Base-by-base conservation (phyloP, 2,113 vertebrate species). In the Scytalopus superciliaris region DNA sequence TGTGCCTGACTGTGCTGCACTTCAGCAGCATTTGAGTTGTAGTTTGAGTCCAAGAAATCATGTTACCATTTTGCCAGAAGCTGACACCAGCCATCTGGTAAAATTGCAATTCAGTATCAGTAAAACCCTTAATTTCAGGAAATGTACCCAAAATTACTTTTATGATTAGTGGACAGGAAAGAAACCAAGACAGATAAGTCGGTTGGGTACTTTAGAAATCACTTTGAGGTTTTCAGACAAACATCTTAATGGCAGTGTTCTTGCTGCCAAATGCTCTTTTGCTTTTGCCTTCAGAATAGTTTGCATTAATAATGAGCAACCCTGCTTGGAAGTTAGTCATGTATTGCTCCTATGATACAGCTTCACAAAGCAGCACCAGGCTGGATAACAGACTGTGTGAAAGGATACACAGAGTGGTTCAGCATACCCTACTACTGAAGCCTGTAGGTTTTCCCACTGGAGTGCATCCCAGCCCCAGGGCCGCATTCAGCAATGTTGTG, bases 251-350 rank as follows among this genome's bases (percentile, higher is more conserved):
- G 62, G 77, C 77, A 69, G 22, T 2, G 2, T 79, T 85, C 53
- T 68, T 76, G 57, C 84, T 95, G 93, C 94, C 96, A 96, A 96
- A 87, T 97, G 91, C 49, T 82, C 40, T 75, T 96, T 95, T 93
- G 83, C 56, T 81, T 94, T 94, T 94, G 62, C 60, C 44, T 82
- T 96, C 47, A 49, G 69, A 95, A 91, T 78, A 89, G 52, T 94
- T 94, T 95, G 91, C 93, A 93, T 96, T 95, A 96, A 95, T 97
- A 95, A 96, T 95, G 81, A 94, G 70, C 64, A 66, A 4, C 49
- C 82, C 81, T 82, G 44, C 91, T 93, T 84, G 77, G 31, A 91
- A 94, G 77, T 69, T 89, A 75, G 63, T 93, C 27, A 39, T 56
- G 40, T 53, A 8, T 76, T 69, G 40, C 62, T 56, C 17, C 66